A percentile compares a stretch with the other conserved stretches of the same genome.
Conservation (phyloP, 2,797 vertebrate genomes). For the Lemur catta region DNA sequence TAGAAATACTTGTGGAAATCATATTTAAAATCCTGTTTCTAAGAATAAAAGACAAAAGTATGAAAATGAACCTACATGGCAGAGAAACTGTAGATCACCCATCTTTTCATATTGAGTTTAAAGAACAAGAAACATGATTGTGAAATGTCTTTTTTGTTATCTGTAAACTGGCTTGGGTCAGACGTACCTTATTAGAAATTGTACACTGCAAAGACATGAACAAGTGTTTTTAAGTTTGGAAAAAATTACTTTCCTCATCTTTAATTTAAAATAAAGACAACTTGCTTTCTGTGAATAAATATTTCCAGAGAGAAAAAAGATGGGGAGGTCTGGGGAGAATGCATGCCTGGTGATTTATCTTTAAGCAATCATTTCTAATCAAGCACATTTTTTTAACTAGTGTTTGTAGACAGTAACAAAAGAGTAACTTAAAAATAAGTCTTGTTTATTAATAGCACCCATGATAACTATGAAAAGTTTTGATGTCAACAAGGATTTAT, state of each 20-base stretch:
- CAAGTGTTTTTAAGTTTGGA: neutral
- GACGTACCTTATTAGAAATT: neutral
- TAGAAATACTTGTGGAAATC: neutral
- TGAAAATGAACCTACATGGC: neutral
- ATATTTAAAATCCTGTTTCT: neutral
- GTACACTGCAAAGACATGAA: neutral
- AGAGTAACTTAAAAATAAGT: neutral
- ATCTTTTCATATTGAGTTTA: neutral
- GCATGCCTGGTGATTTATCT: neutral
- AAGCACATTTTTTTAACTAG: neutral
- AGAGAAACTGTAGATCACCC: neutral
- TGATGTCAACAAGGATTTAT: neutral
- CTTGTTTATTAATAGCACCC: neutral
- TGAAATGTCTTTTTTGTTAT: neutral
- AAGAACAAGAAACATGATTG: neutral
- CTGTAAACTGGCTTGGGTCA: neutral
- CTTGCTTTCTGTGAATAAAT: neutral
- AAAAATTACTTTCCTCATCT: neutral
- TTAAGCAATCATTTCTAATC: neutral
- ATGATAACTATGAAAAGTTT: neutral
- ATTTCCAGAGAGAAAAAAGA: neutral
- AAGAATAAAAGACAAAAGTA: neutral
- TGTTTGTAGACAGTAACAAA: neutral
- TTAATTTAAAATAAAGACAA: slow-evolving; percentile 13
- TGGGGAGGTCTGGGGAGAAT: fast-evolving